A percentile compares a stretch with the other conserved stretches of the same genome.
phyloP scores from a whole-genome alignment of 2,113 vertebrate species.

The Calyptommatus sinebrachiatus region DNA sequence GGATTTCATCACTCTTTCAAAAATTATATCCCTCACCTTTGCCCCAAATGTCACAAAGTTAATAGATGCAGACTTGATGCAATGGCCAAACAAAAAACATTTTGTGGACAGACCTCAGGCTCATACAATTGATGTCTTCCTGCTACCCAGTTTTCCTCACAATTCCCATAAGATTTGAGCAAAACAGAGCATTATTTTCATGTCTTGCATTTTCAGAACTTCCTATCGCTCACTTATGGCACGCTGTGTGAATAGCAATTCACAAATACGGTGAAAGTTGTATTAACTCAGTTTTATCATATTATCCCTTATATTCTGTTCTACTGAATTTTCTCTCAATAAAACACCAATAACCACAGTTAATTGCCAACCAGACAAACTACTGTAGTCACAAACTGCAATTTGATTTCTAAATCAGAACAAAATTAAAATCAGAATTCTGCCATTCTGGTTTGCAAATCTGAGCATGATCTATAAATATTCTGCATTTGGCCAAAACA shows the following conservation, averaged over 20 bases:
- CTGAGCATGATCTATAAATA: not conserved
- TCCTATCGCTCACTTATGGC: no score
- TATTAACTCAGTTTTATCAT: no score
- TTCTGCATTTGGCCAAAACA: not conserved
- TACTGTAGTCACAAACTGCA: not conserved
- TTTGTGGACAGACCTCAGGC: no score
- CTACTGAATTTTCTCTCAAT: no score
- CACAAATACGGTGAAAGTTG: no score
- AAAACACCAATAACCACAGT: not conserved
- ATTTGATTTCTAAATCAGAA: not conserved
- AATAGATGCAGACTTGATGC: not conserved
- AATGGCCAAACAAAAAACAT: not conserved
- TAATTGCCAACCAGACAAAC: not conserved
- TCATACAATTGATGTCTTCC: not conserved
- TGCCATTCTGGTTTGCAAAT: not conserved
- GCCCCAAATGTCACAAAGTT: not conserved
- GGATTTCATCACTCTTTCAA: not conserved
- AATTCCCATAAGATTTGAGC: not conserved
- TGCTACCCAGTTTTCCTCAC: not conserved
- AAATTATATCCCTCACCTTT: not conserved
- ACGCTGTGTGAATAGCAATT: no score
- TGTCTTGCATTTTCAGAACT: no score
- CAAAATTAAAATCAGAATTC: not conserved
- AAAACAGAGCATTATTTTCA: no score
- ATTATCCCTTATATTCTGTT: no score